Conservation (phyloP, 2,888 invertebrate genomes). For the Lithosia quadra region DNA sequence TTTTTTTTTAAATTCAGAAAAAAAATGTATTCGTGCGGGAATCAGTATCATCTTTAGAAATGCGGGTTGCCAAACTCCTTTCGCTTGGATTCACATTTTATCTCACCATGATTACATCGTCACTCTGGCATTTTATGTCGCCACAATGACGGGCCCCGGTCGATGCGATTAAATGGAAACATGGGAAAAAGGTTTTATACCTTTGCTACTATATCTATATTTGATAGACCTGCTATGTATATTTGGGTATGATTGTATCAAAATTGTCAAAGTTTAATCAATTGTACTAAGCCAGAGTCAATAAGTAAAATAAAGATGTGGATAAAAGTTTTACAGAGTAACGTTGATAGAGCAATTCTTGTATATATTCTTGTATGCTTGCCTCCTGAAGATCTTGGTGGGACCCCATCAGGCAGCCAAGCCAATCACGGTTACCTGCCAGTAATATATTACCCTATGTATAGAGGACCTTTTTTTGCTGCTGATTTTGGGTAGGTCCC, state of each 20-base stretch:
- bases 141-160: neutral
- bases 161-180: slow-evolving; percentile 5
- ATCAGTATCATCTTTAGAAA: neutral
- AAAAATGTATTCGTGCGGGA: neutral
- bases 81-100: neutral
- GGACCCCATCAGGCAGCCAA: too few species aligned
- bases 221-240: neutral
- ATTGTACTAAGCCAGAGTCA: too few species aligned
- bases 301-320: too few species aligned
- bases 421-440: too few species aligned
- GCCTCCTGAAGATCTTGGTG: too few species aligned
- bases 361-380: too few species aligned
- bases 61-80: neutral
- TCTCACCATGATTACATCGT: neutral
- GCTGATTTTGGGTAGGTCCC: too few species aligned
- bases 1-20: neutral
- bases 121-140: neutral
- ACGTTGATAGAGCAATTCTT: neutral
- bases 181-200: neutral
- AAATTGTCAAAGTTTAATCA: neutral
- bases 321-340: too few species aligned
- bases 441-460: too few species aligned
- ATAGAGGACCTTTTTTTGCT: too few species aligned
- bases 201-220: neutral
- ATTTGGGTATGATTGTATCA: neutral